Evolutionary conservation across 2,888 invertebrate species (phyloP).

Genomic region (Malacosoma neustria): DNA sequence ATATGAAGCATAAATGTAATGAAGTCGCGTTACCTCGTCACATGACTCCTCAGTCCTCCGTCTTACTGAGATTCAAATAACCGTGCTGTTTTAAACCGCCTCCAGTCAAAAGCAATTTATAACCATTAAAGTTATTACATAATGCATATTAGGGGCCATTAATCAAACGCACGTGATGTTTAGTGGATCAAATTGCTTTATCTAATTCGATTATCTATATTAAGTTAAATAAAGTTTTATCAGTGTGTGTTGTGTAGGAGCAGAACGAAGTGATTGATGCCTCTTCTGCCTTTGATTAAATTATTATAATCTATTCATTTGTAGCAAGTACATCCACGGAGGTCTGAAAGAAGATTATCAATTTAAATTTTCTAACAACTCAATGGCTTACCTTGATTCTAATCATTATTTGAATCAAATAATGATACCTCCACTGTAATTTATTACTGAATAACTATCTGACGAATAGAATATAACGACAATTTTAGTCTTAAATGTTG

Average conservation of each 20-base stretch:
- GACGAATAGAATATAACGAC: no score
- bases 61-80: not conserved
- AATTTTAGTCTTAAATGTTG: no score
- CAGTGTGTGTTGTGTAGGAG: not conserved
- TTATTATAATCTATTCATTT: not conserved
- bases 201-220: not conserved
- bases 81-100: not conserved
- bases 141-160: not conserved
- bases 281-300: not conserved
- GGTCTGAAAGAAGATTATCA: no score
- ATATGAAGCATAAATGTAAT: no score
- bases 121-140: not conserved
- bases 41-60: no score
- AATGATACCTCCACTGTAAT: no score
- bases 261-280: not conserved
- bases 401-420: no score
- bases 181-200: not conserved
- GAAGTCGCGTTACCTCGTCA: no score
- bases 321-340: no score
- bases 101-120: not conserved
- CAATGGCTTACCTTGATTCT: no score
- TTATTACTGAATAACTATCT: no score
- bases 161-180: not conserved
- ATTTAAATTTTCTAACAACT: no score
- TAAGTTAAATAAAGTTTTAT: not conserved